phyloP scores from a whole-genome alignment of 2,888 invertebrate genomes.

The Chesias legatella region DNA sequence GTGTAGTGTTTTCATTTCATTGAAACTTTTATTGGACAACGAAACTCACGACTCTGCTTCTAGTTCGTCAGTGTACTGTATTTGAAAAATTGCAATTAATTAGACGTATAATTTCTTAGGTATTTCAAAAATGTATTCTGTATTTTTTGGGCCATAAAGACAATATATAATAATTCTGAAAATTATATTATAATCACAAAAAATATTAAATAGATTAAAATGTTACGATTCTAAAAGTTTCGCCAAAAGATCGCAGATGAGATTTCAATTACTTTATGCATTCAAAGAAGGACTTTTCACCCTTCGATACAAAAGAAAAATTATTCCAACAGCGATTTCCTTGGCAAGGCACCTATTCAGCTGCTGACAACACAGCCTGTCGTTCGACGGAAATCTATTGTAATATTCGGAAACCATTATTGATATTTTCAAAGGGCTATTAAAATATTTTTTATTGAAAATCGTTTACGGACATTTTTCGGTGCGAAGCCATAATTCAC shows the following conservation, averaged over 20 bases:
- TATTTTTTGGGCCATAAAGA: too few species aligned
- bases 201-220: constrained; percentile 3
- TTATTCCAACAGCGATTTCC: constrained; percentile 68
- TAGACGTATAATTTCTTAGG: too few species aligned
- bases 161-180: too few species aligned
- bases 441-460: constrained; percentile 67
- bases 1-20: too few species aligned
- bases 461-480: constrained; percentile 53
- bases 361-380: constrained; percentile 63
- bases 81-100: too few species aligned
- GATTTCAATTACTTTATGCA: constrained; percentile 54
- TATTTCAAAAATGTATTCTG: too few species aligned
- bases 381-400: constrained; percentile 70
- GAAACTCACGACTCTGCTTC: too few species aligned
- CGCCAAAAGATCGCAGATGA: constrained; percentile 35
- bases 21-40: too few species aligned
- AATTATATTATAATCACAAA: too few species aligned
- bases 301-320: constrained; percentile 58
- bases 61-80: too few species aligned
- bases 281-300: constrained; percentile 56
- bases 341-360: constrained; percentile 62
- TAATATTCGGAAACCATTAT: constrained; percentile 74
- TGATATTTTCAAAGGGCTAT: constrained; percentile 73
- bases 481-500: constrained; percentile 43
- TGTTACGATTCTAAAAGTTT: constrained; percentile 13